A percentile compares a stretch with the other conserved stretches of the same genome.
These are phyloP conservation scores for Philopotamus ludificatus DNA, from an alignment of 1,140 invertebrate genomes.

Conservation along the genomic window DNA sequence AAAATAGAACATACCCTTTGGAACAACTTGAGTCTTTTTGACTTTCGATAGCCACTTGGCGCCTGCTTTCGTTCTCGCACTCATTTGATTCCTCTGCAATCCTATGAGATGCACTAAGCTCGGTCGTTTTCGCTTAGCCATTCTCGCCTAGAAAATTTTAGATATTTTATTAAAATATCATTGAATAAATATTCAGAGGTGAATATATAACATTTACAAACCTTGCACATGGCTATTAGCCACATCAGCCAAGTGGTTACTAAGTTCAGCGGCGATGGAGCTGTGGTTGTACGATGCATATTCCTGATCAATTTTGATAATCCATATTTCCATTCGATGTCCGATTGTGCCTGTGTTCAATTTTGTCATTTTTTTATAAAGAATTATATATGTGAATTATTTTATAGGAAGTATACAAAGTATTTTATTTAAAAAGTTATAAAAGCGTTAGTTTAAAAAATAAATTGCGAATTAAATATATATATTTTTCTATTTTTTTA, in stretches of 20 bases:
- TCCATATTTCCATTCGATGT: constrained; percentile 99
- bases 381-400: background rate
- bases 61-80: constrained; percentile 77
- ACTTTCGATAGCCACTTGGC: constrained; percentile 84
- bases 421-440: too few species aligned
- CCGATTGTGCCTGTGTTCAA: constrained; percentile 86
- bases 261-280: constrained; percentile 95
- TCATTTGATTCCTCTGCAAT: constrained; percentile 68
- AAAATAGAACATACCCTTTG: constrained; percentile 57
- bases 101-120: constrained; percentile 80
- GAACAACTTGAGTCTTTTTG: constrained; percentile 76
- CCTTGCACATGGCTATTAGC: constrained; percentile 76
- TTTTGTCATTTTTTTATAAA: background rate
- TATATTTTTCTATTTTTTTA: too few species aligned
- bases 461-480: too few species aligned
- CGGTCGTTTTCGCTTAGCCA: constrained; percentile 73
- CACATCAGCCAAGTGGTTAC: constrained; percentile 91
- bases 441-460: too few species aligned
- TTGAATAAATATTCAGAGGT: too few species aligned
- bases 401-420: background rate
- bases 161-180: constrained; percentile 16
- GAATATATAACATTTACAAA: too few species aligned
- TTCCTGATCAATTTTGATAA: constrained; percentile 97
- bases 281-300: constrained; percentile 97
- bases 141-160: constrained; percentile 62